Conservation (phyloP, 2,113 vertebrate genomes). For the Rallus limicola region DNA sequence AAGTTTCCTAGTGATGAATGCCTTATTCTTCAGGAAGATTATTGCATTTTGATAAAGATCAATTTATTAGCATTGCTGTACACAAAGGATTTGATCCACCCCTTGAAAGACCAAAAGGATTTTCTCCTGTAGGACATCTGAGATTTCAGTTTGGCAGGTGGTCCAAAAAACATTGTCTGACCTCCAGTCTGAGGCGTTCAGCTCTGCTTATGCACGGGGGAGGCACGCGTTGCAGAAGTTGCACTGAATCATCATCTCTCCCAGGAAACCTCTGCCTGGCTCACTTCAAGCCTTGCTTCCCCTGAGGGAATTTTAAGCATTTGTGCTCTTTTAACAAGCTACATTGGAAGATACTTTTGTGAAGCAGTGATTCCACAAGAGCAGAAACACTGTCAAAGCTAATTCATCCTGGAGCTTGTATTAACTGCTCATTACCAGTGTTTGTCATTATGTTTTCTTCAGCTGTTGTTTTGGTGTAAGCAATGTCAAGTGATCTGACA, state of each 20-base stretch:
- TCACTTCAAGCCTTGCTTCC: background rate
- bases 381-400: slow-evolving; percentile 17
- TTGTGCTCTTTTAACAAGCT: background rate
- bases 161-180: background rate
- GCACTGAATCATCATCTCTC: background rate
- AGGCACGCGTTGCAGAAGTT: background rate
- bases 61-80: background rate
- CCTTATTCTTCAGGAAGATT: background rate
- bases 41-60: slow-evolving; percentile 44
- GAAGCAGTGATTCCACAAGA: background rate
- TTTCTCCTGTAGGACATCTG: background rate
- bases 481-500: background rate
- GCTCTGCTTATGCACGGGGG: background rate
- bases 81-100: background rate
- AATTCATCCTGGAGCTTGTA: slow-evolving; percentile 38
- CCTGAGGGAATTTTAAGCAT: background rate
- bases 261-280: background rate
- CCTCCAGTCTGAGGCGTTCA: background rate
- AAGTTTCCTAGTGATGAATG: background rate
- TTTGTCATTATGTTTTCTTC: slow-evolving; percentile 26
- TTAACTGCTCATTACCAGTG: slow-evolving; percentile 36
- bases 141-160: background rate
- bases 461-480: slow-evolving; percentile 32
- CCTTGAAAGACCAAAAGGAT: background rate
- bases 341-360: background rate